Conservation (phyloP, 2,888 invertebrate species). For the Drosophila formosana region DNA sequence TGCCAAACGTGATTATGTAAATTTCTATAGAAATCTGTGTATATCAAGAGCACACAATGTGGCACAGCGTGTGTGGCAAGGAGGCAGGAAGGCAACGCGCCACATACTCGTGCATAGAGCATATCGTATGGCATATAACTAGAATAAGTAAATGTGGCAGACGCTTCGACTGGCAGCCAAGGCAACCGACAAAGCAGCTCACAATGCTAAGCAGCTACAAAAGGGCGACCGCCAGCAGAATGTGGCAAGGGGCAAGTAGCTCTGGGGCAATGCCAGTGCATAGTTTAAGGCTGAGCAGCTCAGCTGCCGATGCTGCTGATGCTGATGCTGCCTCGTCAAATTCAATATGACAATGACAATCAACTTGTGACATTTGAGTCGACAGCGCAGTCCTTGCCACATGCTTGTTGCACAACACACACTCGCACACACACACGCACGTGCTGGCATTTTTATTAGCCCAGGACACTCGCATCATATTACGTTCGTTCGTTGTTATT, state of each 20-base stretch:
- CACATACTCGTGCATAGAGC: neutral
- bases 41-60: slow-evolving; percentile 16
- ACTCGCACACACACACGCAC: slow-evolving; percentile 9
- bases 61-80: neutral
- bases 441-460: slow-evolving; percentile 69
- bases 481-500: slow-evolving; percentile 31
- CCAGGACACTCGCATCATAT: slow-evolving; percentile 30
- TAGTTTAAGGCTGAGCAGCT: slow-evolving; percentile 37
- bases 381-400: slow-evolving; percentile 3
- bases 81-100: slow-evolving; percentile 9
- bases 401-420: slow-evolving; percentile 8
- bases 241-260: neutral
- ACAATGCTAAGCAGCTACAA: slow-evolving; percentile 26
- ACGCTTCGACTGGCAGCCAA: slow-evolving; percentile 21
- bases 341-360: slow-evolving; percentile 78
- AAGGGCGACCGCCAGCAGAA: slow-evolving; percentile 5
- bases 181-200: slow-evolving; percentile 34
- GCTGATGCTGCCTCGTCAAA: slow-evolving; percentile 60
- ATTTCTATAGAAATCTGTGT: slow-evolving; percentile 70
- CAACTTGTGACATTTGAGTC: slow-evolving; percentile 70
- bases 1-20: slow-evolving; percentile 79
- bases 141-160: slow-evolving; percentile 21
- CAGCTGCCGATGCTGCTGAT: neutral
- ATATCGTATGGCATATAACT: slow-evolving; percentile 8
- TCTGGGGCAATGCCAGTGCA: slow-evolving; percentile 11